Percentiles rank a stretch among this genome's conserved stretches.
Conservation (phyloP, 2,888 invertebrate genomes). For the Hydroisotoma schaefferi region DNA sequence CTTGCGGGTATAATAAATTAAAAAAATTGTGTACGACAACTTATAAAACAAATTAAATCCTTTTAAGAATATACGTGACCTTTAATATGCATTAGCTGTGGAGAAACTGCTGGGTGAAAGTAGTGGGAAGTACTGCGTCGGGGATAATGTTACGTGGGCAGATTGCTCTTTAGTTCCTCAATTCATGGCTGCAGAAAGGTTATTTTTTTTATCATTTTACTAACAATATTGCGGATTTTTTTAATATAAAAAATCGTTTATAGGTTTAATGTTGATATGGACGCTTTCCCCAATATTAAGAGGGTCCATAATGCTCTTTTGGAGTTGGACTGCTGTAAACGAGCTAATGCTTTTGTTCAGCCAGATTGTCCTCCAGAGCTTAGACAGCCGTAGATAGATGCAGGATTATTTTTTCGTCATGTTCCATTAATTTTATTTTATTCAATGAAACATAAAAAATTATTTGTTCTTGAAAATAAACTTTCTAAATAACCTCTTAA, state of each 20-base stretch:
- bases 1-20: constrained; percentile 25
- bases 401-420: too few relatives aligned
- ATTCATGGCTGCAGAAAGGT: constrained; percentile 89
- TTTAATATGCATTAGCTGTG: constrained; percentile 22
- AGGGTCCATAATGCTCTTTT: constrained; percentile 81
- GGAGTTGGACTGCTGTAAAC: constrained; percentile 83
- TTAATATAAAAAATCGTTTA: not conserved
- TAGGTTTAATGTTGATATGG: constrained; percentile 87
- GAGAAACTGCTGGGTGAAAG: constrained; percentile 53
- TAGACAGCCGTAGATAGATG: not conserved
- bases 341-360: constrained; percentile 85
- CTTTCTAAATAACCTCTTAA: too few relatives aligned
- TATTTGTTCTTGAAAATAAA: too few relatives aligned
- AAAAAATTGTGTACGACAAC: not conserved
- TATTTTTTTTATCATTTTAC: constrained; percentile 30
- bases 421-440: too few relatives aligned
- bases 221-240: not conserved
- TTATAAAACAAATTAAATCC: not conserved
- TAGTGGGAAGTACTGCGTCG: constrained; percentile 88
- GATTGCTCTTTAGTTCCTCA: constrained; percentile 95
- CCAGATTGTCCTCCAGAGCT: constrained; percentile 75
- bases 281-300: constrained; percentile 82
- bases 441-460: too few relatives aligned
- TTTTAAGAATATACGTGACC: not conserved
- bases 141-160: constrained; percentile 88